Conservation (phyloP, 2,888 invertebrate genomes). For the Cephus pygmeus region DNA sequence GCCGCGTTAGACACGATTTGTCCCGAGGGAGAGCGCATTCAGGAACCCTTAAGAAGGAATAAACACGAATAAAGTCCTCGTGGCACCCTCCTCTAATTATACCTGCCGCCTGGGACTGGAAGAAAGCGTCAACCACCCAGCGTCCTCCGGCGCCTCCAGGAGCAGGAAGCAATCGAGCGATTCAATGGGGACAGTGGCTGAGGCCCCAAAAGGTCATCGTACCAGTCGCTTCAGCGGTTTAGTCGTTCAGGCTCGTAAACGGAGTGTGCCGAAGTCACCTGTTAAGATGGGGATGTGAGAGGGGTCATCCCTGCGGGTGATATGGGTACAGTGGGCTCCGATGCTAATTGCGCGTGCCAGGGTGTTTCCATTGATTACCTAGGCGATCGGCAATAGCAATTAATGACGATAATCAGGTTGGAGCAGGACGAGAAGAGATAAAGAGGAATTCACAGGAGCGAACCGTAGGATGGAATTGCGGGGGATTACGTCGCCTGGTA, state of each 20-base stretch:
- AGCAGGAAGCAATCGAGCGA: not conserved
- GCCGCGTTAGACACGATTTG: not conserved
- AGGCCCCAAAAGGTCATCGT: not conserved
- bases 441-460: not conserved
- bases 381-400: conserved; percentile 61
- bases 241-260: not conserved
- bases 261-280: no score
- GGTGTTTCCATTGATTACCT: conserved; percentile 67
- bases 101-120: not conserved
- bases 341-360: conserved; percentile 50
- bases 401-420: not conserved
- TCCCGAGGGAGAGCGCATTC: not conserved
- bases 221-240: not conserved
- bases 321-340: not conserved
- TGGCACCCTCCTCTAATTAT: not conserved
- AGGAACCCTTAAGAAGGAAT: not conserved
- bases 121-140: not conserved
- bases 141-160: not conserved
- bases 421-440: not conserved
- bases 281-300: not conserved
- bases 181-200: not conserved
- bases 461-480: not conserved
- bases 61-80: not conserved
- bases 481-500: not conserved
- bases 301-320: not conserved